Percentiles rank a stretch among this genome's conserved stretches.
Conservation (phyloP, 2,888 invertebrate genomes). For the Drosophila setosimentum region DNA sequence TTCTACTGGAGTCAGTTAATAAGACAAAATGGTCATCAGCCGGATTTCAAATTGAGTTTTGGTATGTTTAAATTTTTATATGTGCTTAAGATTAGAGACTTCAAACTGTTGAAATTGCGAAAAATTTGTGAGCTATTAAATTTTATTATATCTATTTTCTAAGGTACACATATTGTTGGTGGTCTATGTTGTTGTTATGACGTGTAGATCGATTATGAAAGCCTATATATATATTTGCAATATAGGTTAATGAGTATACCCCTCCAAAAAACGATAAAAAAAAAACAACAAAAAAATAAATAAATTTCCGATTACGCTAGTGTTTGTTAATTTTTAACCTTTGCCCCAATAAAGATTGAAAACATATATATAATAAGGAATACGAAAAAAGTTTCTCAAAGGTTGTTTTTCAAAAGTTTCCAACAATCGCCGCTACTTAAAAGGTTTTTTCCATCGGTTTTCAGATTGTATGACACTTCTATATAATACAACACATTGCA, state of each 20-base stretch:
- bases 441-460: background rate
- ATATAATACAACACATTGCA: too few species aligned
- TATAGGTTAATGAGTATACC: background rate
- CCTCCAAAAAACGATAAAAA: background rate
- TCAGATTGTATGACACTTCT: background rate
- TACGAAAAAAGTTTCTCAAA: background rate
- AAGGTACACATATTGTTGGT: background rate
- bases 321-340: background rate
- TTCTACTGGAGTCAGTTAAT: constrained; percentile 47
- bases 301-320: background rate
- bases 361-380: background rate
- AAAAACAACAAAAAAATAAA: too few species aligned
- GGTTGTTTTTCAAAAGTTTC: background rate
- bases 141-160: background rate
- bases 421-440: background rate
- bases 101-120: too few species aligned
- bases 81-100: background rate
- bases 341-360: background rate
- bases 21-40: constrained; percentile 26
- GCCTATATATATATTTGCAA: background rate
- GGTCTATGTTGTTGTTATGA: background rate
- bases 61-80: constrained; percentile 22
- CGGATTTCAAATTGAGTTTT: constrained; percentile 22
- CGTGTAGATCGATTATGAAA: background rate
- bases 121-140: background rate